Conservation (phyloP, 2,888 invertebrate species). For the Ditula angustiorana region DNA sequence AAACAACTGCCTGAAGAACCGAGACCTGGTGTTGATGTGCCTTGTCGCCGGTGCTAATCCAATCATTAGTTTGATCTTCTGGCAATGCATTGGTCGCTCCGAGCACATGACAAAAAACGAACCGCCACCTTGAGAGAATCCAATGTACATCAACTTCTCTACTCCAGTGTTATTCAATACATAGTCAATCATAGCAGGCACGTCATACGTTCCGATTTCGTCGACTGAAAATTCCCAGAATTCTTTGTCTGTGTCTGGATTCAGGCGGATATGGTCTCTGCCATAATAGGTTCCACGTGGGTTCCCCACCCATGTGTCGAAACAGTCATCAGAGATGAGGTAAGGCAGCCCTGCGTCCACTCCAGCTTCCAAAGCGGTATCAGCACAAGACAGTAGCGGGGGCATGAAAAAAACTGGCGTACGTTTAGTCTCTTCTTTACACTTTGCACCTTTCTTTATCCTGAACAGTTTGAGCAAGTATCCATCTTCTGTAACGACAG, state of each 20-base stretch:
- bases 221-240: conserved; percentile 89
- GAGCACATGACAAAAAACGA: conserved; percentile 85
- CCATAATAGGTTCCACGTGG: conserved; percentile 62
- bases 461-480: conserved; percentile 26
- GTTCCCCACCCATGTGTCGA: conserved; percentile 37
- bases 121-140: conserved; percentile 89
- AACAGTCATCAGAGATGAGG: conserved; percentile 31
- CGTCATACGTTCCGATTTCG: conserved; percentile 88
- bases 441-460: conserved; percentile 26
- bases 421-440: conserved; percentile 1
- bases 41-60: conserved; percentile 84
- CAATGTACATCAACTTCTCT: conserved; percentile 66
- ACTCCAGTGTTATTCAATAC: conserved; percentile 12
- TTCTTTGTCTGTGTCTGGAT: conserved; percentile 52
- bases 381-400: conserved; percentile 15
- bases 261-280: conserved; percentile 68
- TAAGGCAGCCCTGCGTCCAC: conserved; percentile 23
- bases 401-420: conserved; percentile 36
- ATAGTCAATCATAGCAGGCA: conserved; percentile 80
- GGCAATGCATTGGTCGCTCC: conserved; percentile 82
- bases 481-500: conserved; percentile 32
- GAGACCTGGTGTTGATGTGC: conserved; percentile 66
- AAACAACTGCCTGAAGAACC: conserved; percentile 15
- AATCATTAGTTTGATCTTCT: conserved; percentile 83
- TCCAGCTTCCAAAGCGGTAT: conserved; percentile 22